Percentiles rank a stretch among this genome's conserved stretches.
These are phyloP conservation scores for Macheiramphus alcinus DNA, from an alignment of 2,113 vertebrate genomes.

Conservation along the genomic window DNA sequence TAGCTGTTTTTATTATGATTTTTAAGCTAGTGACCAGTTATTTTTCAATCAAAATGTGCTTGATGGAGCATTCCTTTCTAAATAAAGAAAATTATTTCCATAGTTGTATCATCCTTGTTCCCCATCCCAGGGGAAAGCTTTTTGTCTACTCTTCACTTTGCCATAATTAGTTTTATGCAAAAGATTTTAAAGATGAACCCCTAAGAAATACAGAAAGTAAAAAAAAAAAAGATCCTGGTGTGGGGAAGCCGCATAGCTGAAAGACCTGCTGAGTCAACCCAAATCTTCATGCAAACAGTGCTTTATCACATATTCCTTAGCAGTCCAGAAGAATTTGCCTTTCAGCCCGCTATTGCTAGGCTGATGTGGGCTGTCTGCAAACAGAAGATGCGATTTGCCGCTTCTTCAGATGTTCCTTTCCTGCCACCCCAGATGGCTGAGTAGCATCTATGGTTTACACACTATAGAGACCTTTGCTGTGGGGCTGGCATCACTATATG, in stretches of 20 bases:
- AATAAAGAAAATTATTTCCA: not conserved
- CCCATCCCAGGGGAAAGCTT: not conserved
- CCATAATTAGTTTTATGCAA: not conserved
- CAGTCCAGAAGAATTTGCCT: not conserved
- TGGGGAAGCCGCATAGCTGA: not conserved
- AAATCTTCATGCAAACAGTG: not conserved
- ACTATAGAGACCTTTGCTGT: not conserved
- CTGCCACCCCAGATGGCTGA: not conserved
- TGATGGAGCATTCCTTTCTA: not conserved
- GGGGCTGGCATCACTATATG: not conserved
- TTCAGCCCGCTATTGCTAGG: not conserved
- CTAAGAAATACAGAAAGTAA: not conserved
- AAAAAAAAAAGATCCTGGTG: not conserved
- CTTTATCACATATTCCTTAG: not conserved
- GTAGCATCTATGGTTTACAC: not conserved
- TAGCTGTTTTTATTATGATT: not conserved
- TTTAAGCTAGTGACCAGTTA: not conserved
- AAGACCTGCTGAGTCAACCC: not conserved
- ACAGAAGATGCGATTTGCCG: not conserved
- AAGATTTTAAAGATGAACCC: not conserved
- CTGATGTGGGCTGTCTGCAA: constrained; percentile 13
- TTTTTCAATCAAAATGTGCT: not conserved
- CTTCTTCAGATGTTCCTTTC: not conserved
- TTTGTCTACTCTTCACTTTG: not conserved
- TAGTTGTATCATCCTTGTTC: not conserved